These are phyloP conservation scores for Hermodice carunculata DNA, from an alignment of 2,888 invertebrate genomes.

Conservation along the genomic window DNA sequence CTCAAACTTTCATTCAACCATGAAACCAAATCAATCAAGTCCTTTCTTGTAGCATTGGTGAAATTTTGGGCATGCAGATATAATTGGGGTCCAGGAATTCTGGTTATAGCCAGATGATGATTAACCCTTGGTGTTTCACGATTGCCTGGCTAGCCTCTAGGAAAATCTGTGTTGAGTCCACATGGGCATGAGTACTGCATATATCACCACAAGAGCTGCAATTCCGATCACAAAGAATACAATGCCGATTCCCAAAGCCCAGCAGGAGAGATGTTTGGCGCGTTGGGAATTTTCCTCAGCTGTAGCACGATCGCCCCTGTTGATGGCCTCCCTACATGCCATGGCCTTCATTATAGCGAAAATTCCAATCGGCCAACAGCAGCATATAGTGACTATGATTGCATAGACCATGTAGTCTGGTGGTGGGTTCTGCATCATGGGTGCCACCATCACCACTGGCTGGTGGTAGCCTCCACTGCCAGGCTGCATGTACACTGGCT, in stretches of 20 bases:
- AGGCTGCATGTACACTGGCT: neutral
- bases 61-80: no score
- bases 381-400: conserved; percentile 36
- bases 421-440: conserved; percentile 26
- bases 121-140: no score
- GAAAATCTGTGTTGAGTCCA: no score
- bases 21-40: no score
- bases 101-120: no score
- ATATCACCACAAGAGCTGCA: conserved; percentile 1
- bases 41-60: no score
- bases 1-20: no score
- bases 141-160: no score
- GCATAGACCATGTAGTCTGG: conserved; percentile 31
- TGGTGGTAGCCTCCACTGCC: conserved; percentile 1
- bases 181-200: conserved; percentile 1
- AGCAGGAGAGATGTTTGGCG: conserved; percentile 17
- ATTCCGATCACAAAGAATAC: conserved; percentile 3
- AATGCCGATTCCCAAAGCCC: conserved; percentile 33
- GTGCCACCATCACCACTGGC: conserved; percentile 3
- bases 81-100: no score
- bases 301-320: conserved; percentile 8
- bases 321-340: conserved; percentile 30
- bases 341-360: conserved; percentile 35
- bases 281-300: conserved; percentile 4
- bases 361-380: conserved; percentile 39